Evolutionary conservation across 2,888 invertebrate species (phyloP), one percentile per base, ranked within the genome.

Genomic region (Nebria brevicollis): DNA sequence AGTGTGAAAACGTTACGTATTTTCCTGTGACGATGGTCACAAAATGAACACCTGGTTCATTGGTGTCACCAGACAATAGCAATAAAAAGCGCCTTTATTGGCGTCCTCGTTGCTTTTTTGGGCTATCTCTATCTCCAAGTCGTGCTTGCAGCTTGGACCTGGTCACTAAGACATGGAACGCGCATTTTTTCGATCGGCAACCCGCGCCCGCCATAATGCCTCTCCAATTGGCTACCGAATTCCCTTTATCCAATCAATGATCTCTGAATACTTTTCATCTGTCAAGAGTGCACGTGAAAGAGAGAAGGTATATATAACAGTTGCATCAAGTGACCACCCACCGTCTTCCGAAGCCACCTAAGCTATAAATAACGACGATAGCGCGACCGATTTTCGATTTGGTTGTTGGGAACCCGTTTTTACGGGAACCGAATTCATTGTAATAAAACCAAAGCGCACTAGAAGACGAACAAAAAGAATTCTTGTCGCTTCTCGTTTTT

Each of bases 221-320:
- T 87, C 85, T 77, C 88, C 89, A 88, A 89, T 89, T 88, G 88
- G 89, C 89, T 89, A 89, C 89, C 89, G 89, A 87, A 88, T 87
- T 88, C 87, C 85, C 86, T 87, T 89, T 89, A 89, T 89, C 89
- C 89, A 89, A 89, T 89, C 88, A 87, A 85, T 86, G 88, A 89
- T 89, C 89, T 89, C 86, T 85, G 88, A 87, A 89, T 88, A 89
- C 89, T 89, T 89, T 89, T 89, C 88, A 89, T 89, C 89, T 89
- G 89, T 89, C 89, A 89, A 85, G 88, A 86, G 84, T 54, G 54
- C 13, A 8, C 54, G 54, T 54, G 13, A 54, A 13, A 54, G 54
- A 11, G 54, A 54, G 54, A 54, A 7, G 54, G 11, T 11, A 6
- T 8, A 6, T 10, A 43, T 6, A 11, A 54, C 54, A 85, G 41